These are phyloP conservation scores for Andrena fulva DNA, from an alignment of 2,888 invertebrate species.

Conservation along the genomic window DNA sequence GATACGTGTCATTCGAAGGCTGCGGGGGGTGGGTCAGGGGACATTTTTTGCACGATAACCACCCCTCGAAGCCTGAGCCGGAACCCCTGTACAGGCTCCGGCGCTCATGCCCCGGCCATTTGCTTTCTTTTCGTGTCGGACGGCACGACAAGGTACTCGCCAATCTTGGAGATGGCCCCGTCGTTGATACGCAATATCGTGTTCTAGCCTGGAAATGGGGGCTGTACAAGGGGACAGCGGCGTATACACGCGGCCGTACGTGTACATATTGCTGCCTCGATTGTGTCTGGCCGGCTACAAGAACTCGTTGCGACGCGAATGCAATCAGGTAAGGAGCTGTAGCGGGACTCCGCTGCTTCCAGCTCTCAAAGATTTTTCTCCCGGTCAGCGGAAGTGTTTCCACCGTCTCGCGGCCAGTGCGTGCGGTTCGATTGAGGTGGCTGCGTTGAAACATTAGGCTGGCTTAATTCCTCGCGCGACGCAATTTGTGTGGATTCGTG, in stretches of 20 bases:
- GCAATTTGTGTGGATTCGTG: too few species aligned
- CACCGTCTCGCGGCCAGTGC: conserved; percentile 11
- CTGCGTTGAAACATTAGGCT: too few species aligned
- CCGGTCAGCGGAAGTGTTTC: conserved; percentile 26
- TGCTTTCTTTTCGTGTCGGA: conserved; percentile 44
- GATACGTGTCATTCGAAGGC: conserved; percentile 64
- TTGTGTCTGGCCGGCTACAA: conserved; percentile 47
- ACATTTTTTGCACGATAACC: conserved; percentile 67
- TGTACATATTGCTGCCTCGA: conserved; percentile 35
- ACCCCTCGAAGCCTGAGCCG: conserved; percentile 14
- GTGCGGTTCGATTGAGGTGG: too few species aligned
- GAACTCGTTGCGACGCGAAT: conserved; percentile 60
- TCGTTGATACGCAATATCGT: conserved; percentile 59
- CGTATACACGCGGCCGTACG: conserved; percentile 18
- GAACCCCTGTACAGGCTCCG: conserved; percentile 12
- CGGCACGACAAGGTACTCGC: conserved; percentile 66
- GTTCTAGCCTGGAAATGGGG: conserved; percentile 43
- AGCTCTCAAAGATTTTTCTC: conserved; percentile 26
- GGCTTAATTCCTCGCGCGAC: too few species aligned
- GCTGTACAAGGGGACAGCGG: not conserved
- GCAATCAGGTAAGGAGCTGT: conserved; percentile 71
- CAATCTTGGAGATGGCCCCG: conserved; percentile 67
- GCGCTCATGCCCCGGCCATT: conserved; percentile 28
- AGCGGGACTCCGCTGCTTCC: conserved; percentile 26
- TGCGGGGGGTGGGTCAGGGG: not conserved